Percentiles rank a stretch among this genome's conserved stretches.
Conservation (phyloP, 2,113 vertebrate genomes). For the Entosphenus tridentatus region DNA sequence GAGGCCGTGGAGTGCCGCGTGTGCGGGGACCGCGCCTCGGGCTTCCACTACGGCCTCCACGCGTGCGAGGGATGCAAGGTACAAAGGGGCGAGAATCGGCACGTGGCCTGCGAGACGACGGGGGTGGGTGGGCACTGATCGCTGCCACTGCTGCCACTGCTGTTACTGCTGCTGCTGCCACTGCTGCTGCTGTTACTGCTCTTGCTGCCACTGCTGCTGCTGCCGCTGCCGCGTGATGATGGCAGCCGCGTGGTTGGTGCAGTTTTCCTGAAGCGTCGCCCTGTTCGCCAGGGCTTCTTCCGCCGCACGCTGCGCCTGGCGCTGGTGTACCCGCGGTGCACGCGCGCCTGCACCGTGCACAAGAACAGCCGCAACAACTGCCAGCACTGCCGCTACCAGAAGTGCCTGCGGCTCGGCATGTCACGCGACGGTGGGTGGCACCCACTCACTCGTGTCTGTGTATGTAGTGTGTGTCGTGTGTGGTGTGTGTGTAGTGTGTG, state of each 20-base stretch:
- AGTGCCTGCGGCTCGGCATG: slow-evolving; percentile 71
- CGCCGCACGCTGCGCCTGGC: slow-evolving; percentile 59
- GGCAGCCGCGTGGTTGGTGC: too few relatives aligned
- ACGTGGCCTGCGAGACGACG: too few relatives aligned
- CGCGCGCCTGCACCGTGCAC: slow-evolving; percentile 64
- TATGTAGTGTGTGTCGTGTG: too few relatives aligned
- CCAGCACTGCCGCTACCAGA: slow-evolving; percentile 69
- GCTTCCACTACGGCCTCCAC: slow-evolving; percentile 88
- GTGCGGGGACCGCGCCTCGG: slow-evolving; percentile 81
- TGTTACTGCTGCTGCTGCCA: too few relatives aligned
- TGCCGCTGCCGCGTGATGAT: too few relatives aligned
- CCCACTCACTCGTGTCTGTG: too few relatives aligned
- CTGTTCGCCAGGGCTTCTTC: slow-evolving; percentile 44
- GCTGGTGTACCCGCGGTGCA: slow-evolving; percentile 38
- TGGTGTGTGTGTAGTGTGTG: too few relatives aligned
- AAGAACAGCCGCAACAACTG: slow-evolving; percentile 61
- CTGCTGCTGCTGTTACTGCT: too few relatives aligned
- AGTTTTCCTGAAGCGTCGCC: too few relatives aligned
- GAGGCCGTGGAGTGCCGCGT: slow-evolving; percentile 56
- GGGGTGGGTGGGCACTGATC: too few relatives aligned
- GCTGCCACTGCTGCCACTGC: too few relatives aligned
- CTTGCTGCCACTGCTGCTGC: too few relatives aligned
- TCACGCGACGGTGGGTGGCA: slow-evolving; percentile 47
- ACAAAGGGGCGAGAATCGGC: slow-evolving; percentile 6
- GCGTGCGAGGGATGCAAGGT: slow-evolving; percentile 97